A percentile compares a stretch with the other conserved stretches of the same genome.
Conservation (phyloP, 1,140 invertebrate genomes). For the Druon quercuslanigerum region DNA sequence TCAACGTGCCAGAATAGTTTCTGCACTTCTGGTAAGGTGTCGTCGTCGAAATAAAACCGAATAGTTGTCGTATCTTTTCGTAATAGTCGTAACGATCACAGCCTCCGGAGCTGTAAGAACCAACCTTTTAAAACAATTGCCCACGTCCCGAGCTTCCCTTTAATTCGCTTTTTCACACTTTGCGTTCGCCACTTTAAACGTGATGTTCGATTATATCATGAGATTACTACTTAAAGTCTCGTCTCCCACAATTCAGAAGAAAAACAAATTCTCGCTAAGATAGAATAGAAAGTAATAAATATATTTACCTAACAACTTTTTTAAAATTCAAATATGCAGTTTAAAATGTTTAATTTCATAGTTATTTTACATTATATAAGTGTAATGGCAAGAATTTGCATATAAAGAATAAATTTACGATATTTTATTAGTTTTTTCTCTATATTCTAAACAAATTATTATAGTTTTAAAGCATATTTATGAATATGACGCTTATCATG, state of each 20-base stretch:
- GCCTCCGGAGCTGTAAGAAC: constrained; percentile 47
- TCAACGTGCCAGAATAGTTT: constrained; percentile 22
- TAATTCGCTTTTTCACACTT: constrained; percentile 55
- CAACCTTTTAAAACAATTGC: constrained; percentile 59
- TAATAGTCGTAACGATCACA: constrained; percentile 56
- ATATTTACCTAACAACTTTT: no score
- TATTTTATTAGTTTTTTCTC: no score
- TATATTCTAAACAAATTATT: no score
- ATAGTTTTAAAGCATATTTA: no score
- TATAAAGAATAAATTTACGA: no score
- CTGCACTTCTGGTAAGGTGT: constrained; percentile 19
- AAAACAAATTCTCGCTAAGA: neutral
- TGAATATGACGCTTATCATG: no score
- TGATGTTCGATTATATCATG: constrained; percentile 39
- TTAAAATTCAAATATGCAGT: no score
- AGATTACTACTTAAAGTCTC: constrained; percentile 52
- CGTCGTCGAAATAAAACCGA: constrained; percentile 49
- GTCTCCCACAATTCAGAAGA: neutral
- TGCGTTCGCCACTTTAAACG: constrained; percentile 21
- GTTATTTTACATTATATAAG: no score
- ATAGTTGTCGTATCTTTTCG: constrained; percentile 52
- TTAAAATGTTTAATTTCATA: no score
- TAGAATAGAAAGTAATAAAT: no score
- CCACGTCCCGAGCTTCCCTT: constrained; percentile 40
- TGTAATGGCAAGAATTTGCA: no score